phyloP scores from a whole-genome alignment of 2,113 vertebrate species.

The Parus major region DNA sequence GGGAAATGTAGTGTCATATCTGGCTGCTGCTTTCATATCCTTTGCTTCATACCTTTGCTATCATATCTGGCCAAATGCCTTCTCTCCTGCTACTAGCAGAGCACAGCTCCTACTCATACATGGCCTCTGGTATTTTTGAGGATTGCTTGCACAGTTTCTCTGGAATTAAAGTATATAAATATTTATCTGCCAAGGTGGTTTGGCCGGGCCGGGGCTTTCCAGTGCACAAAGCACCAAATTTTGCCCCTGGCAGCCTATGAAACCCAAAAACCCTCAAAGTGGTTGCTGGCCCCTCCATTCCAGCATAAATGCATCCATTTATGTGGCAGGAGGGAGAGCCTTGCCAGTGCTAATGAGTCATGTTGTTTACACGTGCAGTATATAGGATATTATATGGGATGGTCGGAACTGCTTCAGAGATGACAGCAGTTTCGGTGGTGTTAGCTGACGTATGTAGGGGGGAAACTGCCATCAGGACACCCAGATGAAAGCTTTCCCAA shows the following conservation, averaged over 20 bases:
- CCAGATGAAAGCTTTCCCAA: background rate
- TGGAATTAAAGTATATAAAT: background rate
- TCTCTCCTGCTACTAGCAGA: background rate
- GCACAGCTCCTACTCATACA: background rate
- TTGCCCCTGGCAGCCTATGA: background rate
- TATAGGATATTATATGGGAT: fast-evolving
- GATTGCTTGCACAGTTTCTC: background rate
- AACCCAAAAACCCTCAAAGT: background rate
- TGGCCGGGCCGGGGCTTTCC: background rate
- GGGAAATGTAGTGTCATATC: fast-evolving
- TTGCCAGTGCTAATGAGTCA: background rate
- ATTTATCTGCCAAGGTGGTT: background rate
- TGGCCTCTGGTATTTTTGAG: background rate
- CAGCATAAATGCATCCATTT: background rate
- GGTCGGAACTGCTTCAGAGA: background rate
- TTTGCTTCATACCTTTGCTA: background rate
- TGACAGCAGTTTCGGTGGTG: background rate
- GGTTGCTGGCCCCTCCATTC: background rate
- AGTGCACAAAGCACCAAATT: background rate
- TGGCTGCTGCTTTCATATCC: background rate
- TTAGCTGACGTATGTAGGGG: background rate
- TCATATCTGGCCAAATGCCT: background rate
- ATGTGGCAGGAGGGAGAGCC: background rate
- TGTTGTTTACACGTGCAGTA: background rate
- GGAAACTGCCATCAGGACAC: background rate